phyloP scores from a whole-genome alignment of 2,888 invertebrate genomes.

The Aricia artaxerxes region DNA sequence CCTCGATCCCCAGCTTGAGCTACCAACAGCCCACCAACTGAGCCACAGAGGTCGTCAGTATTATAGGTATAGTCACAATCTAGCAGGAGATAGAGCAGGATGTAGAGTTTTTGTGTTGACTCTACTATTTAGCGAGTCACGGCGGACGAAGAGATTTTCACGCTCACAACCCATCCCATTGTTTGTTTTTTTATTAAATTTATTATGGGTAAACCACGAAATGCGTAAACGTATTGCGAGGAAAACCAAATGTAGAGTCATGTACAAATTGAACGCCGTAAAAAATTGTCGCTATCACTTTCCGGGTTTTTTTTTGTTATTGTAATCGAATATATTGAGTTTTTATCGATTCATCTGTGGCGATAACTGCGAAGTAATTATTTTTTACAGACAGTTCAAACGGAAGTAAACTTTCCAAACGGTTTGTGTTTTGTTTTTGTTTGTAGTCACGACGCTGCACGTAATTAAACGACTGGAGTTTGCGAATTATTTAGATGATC shows the following conservation, averaged over 20 bases:
- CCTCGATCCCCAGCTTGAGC: no score
- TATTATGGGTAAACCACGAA: background rate
- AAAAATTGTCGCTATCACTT: constrained; percentile 6
- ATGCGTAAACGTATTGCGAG: background rate
- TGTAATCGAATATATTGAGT: constrained; percentile 4
- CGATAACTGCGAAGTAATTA: constrained; percentile 2
- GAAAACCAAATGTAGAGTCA: constrained; percentile 11
- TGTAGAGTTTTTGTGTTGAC: background rate
- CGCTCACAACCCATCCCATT: background rate
- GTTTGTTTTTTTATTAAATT: background rate
- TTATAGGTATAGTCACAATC: no score
- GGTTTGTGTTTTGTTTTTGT: constrained; percentile 16
- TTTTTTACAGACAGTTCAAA: background rate
- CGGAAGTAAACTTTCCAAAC: constrained; percentile 12
- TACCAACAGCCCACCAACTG: no score
- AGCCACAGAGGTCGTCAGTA: no score
- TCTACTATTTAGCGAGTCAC: background rate
- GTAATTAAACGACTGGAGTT: background rate
- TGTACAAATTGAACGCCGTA: background rate
- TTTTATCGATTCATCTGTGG: constrained; percentile 2
- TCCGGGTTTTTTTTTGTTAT: background rate
- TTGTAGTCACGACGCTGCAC: background rate
- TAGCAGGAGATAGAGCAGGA: background rate
- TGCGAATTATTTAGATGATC: background rate
- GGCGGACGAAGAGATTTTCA: background rate